Evolutionary conservation across 2,888 invertebrate species (phyloP), one percentile per base, ranked within the genome.

Genomic region (Pachliopta kotzebuea): DNA sequence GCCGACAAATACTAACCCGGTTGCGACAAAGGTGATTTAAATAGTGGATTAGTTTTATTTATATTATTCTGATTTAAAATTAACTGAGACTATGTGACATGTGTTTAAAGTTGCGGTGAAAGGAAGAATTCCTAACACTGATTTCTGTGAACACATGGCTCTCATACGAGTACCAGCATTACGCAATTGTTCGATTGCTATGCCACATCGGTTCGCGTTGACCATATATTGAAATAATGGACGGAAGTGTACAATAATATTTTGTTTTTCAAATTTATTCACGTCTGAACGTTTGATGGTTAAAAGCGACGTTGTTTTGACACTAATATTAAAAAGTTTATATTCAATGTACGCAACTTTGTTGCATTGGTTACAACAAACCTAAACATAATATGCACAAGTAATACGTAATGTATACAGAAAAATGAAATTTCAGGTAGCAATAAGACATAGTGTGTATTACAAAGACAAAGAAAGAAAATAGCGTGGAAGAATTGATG

Each of bases 111-210:
- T 14, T 21, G 31, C 60, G 70, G 78, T 75, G 75, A 80, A 77
- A 76, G 78, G 76, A 75, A 72, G 70, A 68, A 67, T 74, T 65
- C 64, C 67, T 68, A 45, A 68, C 68, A 70, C 59, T 67, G 68
- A 70, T 68, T 61, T 75, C 70, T 73, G 72, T 72, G 63, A 69
- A 64, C 49, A 67, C 49, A 63, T 61, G 62, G 31, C 52, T 21
- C 58, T 60, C 56, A 60, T 65, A 66, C 63, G 70, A 70, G 73
- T 69, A 74, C 69, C 76, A 76, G 74, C 70, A 70, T 72, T 76
- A 74, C 76, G 69, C 71, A 68, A 74, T 72, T 70, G 73, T 66
- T 53, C 66, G 56, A 69, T 78, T 77, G 74, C 72, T 81, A 82
- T 79, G 78, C 77, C 67, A 66, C 64, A 49, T 62, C 67, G 67